These are phyloP conservation scores for Archaeoteleia sp. DNA, from an alignment of 2,888 invertebrate genomes.

Conservation along the genomic window DNA sequence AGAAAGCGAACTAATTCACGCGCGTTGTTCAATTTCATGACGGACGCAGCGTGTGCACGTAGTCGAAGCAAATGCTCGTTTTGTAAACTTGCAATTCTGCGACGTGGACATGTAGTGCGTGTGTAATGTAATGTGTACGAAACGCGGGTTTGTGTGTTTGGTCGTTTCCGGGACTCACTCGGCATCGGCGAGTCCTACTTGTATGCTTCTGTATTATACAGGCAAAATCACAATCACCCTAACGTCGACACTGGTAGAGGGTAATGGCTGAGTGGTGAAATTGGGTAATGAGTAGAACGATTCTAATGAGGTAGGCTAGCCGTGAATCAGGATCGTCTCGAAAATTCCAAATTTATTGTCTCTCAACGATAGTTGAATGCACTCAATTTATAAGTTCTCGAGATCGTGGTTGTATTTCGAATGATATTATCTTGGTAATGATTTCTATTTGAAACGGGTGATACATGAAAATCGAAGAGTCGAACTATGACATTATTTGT, in stretches of 20 bases:
- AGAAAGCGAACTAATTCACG: slow-evolving; percentile 36
- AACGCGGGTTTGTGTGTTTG: slow-evolving; percentile 19
- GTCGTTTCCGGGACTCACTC: slow-evolving; percentile 29
- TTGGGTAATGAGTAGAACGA: slow-evolving; percentile 36
- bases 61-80: slow-evolving; percentile 33
- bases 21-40: slow-evolving; percentile 38
- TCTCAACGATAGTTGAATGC: background rate
- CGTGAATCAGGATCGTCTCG: background rate
- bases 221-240: slow-evolving; percentile 23
- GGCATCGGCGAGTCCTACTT: slow-evolving; percentile 17
- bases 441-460: no score
- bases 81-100: slow-evolving; percentile 42
- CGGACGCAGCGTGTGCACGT: slow-evolving; percentile 25
- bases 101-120: slow-evolving; percentile 25
- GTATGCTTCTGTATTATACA: slow-evolving; percentile 31
- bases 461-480: no score
- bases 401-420: no score
- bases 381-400: background rate
- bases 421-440: no score
- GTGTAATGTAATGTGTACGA: slow-evolving; percentile 25
- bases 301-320: slow-evolving; percentile 21
- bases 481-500: no score
- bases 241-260: slow-evolving; percentile 19
- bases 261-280: slow-evolving; percentile 35
- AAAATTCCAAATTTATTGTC: background rate